Base-by-base conservation (phyloP, 1,140 invertebrate species). In the Lineus longissimus region DNA sequence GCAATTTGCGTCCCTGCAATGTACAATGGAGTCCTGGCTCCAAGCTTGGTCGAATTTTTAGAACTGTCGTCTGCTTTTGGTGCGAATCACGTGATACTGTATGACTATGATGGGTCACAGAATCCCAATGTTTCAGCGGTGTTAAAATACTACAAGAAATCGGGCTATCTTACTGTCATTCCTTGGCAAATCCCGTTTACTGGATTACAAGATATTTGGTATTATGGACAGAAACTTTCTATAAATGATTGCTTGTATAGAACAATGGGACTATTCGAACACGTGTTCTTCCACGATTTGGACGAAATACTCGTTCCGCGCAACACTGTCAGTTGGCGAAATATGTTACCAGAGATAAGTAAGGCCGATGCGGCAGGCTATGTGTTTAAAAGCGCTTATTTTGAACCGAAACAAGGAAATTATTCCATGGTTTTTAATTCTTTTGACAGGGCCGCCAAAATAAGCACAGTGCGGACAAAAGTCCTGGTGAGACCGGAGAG, bases 391-490 rank as follows among this genome's bases (percentile, higher is more conserved):
- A 66, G 55, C 47, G 23, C 60, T 15, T 59, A 58, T 23, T 63
- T 57, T 54, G 51, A 56, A 15, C 55, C 36, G 51, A 43, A 40
- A 33, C n/a, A 25, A 31, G 30, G 45, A 59, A n/a, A 27, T 31
- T 22, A 41, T 56, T 22, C 17, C 2, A 2, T 23, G 17, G 17
- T 19, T 61, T 23, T 31, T 45, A 54, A 51, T 61, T 41, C 23
- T 57, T 4, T 30, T 61, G 17, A 23, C 43, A 25, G 47, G 23
- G 31, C 54, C 27, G 62, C 57, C 0, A 55, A 43, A 23, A 25
- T 15, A 30, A 69, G 65, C 61, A 27, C n/a, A 2, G 67, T 81
- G 22, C 63, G 77, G 43, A 78, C 76, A 2, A 81, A 81, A 59
- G 73, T 76, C 25, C 67, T 81, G 27, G 68, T 81, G 2, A 61